Percentiles rank a stretch among this genome's conserved stretches.
Evolutionary conservation across 2,797 vertebrate genomes (phyloP).

Genomic region (Phoebastria nigripes): DNA sequence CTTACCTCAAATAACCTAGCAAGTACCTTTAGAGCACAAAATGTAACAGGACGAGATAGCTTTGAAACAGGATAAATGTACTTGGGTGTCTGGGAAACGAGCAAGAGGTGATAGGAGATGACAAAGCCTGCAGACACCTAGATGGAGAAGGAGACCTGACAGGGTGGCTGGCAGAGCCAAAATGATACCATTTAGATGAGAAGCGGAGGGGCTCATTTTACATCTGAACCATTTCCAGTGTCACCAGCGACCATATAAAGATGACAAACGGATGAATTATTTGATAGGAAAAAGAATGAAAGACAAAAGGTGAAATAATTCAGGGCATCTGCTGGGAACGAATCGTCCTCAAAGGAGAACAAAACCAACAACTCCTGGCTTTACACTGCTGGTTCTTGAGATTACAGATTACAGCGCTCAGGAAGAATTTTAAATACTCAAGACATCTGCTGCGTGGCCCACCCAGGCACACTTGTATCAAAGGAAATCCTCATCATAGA

Average conservation of each 20-base stretch:
- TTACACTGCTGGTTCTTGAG: not conserved
- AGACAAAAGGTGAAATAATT: slow-evolving; percentile 7
- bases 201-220: not conserved
- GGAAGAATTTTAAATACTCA: not conserved
- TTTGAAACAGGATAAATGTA: not conserved
- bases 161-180: not conserved
- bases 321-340: not conserved
- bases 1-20: not conserved
- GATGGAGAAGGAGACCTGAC: not conserved
- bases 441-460: not conserved
- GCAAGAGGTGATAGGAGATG: not conserved
- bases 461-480: not conserved
- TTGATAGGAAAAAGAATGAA: slow-evolving; percentile 5
- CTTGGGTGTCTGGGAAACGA: not conserved
- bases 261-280: not conserved
- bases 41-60: not conserved
- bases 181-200: not conserved
- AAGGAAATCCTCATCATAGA: not conserved
- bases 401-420: not conserved
- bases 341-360: not conserved
- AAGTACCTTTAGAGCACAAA: not conserved
- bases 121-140: not conserved
- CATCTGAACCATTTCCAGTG: not conserved
- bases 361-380: not conserved
- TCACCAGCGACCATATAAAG: not conserved